These are phyloP conservation scores for Helogale parvula DNA, from an alignment of 2,113 vertebrate species.

Conservation along the genomic window DNA sequence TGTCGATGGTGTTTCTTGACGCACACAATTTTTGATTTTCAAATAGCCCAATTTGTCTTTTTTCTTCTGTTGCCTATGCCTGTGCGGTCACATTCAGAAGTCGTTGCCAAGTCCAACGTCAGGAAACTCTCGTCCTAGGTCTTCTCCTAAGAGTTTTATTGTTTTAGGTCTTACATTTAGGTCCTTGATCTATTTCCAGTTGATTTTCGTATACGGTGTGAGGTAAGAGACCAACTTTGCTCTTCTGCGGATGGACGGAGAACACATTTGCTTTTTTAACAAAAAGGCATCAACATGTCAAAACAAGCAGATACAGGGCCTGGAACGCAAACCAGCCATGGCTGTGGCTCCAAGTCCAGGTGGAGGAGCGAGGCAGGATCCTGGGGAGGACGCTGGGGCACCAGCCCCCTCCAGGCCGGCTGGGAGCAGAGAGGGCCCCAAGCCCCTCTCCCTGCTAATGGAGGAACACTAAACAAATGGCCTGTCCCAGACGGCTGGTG, in stretches of 20 bases:
- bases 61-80: background rate
- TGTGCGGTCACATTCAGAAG: background rate
- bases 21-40: background rate
- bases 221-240: background rate
- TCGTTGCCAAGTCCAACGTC: background rate
- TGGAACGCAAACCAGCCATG: background rate
- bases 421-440: no score
- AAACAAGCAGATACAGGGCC: background rate
- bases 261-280: background rate
- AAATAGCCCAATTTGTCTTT: background rate
- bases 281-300: background rate
- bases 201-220: background rate
- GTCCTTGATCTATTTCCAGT: background rate
- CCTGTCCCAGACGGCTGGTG: background rate
- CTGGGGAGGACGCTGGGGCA: background rate
- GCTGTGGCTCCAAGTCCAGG: background rate
- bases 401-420: background rate
- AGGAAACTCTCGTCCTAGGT: background rate
- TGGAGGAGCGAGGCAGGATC: background rate
- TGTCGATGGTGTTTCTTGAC: background rate
- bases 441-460: background rate
- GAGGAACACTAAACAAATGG: background rate
- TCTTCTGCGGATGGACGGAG: background rate
- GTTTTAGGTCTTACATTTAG: background rate
- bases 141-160: background rate